phyloP scores from a whole-genome alignment of 35 echinoderm and acorn worm genomes.

The Ophiothrix spiculata region DNA sequence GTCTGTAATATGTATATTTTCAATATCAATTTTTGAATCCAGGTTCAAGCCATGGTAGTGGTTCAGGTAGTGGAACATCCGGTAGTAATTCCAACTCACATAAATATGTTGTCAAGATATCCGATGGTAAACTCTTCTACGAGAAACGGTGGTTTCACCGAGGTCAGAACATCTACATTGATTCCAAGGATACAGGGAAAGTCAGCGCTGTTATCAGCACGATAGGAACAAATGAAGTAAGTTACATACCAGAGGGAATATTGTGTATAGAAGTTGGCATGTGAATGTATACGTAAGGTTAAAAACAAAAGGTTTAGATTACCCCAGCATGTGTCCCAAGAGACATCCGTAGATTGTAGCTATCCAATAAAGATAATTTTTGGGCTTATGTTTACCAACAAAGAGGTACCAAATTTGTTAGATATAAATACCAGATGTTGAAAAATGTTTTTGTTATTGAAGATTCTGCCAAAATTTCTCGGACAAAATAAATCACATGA shows the following conservation, averaged over 20 bases:
- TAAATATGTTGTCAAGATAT: conserved; percentile 87
- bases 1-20: not conserved
- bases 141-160: conserved; percentile 93
- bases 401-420: not conserved
- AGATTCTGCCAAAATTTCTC: too few relatives aligned
- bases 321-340: not conserved
- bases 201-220: conserved; percentile 84
- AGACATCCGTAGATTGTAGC: not conserved
- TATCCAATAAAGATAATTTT: not conserved
- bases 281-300: not conserved
- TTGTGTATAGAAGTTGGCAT: not conserved
- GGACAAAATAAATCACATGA: too few relatives aligned
- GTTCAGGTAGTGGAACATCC: conserved; percentile 9
- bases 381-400: not conserved
- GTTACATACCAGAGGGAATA: not conserved
- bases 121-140: conserved; percentile 89
- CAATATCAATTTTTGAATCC: not conserved
- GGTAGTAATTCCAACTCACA: conserved; percentile 37
- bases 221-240: conserved; percentile 85
- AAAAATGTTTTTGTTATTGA: too few relatives aligned
- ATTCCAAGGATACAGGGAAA: conserved; percentile 86
- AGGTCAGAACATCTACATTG: conserved; percentile 83
- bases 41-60: not conserved
- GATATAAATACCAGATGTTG: too few relatives aligned
- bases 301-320: not conserved